These are phyloP conservation scores for Smutsia temminckii DNA, from an alignment of 2,797 vertebrate species.

Conservation along the genomic window DNA sequence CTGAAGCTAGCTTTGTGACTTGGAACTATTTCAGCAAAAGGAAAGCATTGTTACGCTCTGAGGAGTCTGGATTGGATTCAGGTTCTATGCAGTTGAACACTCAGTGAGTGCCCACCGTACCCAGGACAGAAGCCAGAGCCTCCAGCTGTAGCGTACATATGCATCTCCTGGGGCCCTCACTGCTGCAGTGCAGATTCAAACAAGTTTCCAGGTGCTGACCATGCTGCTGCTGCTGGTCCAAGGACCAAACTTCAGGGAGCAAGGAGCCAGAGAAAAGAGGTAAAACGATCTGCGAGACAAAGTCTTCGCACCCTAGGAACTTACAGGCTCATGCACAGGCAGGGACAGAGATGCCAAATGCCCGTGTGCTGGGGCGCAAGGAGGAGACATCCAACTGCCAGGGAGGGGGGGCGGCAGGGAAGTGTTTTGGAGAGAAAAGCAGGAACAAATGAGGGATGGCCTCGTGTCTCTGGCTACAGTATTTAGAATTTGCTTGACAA, in stretches of 20 bases:
- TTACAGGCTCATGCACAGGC: not conserved
- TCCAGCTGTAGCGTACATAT: not conserved
- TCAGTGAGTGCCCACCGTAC: not conserved
- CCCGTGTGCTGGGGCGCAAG: not conserved
- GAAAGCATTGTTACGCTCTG: not conserved
- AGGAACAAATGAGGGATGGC: not conserved
- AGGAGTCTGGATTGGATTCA: not conserved
- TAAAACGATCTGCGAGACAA: not conserved
- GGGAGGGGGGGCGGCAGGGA: not conserved
- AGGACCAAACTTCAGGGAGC: not conserved
- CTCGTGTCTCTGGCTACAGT: not conserved
- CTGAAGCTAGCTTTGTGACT: not conserved
- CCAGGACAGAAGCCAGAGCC: not conserved
- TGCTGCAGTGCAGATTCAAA: not conserved
- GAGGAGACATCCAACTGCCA: not conserved
- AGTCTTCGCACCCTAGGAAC: not conserved
- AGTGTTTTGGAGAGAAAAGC: not conserved
- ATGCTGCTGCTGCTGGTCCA: not conserved
- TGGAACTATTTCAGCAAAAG: slow-evolving; percentile 9
- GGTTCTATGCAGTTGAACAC: not conserved
- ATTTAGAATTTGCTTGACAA: not conserved
- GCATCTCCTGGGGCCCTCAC: not conserved
- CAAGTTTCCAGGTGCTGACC: not conserved
- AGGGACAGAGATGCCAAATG: not conserved
- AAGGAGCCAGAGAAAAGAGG: not conserved